Percentiles rank a stretch among this genome's conserved stretches.
These are phyloP conservation scores for Prochilodus magdalenae DNA, from an alignment of 2,113 vertebrate genomes.

Conservation along the genomic window DNA sequence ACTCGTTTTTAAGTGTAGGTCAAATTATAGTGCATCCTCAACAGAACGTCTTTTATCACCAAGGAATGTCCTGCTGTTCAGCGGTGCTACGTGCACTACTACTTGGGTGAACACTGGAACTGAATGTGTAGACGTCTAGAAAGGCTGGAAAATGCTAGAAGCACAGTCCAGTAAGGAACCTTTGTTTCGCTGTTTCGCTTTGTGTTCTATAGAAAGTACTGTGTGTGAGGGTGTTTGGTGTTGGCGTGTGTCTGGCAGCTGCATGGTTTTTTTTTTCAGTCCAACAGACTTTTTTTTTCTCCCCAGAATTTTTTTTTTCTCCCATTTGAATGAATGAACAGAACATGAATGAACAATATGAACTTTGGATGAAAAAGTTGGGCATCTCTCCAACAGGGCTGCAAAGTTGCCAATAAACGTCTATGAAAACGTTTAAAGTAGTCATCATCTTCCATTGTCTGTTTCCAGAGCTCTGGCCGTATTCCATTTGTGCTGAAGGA, in stretches of 20 bases:
- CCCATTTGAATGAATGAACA: not conserved
- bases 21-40: not conserved
- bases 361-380: slow-evolving; percentile 16
- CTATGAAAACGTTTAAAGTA: slow-evolving; percentile 13
- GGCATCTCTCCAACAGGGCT: not conserved
- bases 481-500: slow-evolving; percentile 30
- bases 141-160: not conserved
- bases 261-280: not conserved
- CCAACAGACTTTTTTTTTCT: not conserved
- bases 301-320: not conserved
- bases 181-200: not conserved
- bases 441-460: not conserved
- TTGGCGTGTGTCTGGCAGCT: slow-evolving; percentile 1
- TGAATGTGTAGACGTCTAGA: not conserved
- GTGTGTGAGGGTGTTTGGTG: not conserved
- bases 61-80: not conserved
- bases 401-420: slow-evolving; percentile 14
- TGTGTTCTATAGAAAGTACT: not conserved
- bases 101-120: not conserved
- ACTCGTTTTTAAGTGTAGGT: no score
- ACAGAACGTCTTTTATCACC: not conserved
- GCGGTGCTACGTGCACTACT: not conserved
- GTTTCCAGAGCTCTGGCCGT: slow-evolving; percentile 28
- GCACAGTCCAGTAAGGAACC: not conserved
- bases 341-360: slow-evolving; percentile 19